These are phyloP conservation scores for Nymphalis c-album DNA, from an alignment of 2,888 invertebrate genomes.

Conservation along the genomic window DNA sequence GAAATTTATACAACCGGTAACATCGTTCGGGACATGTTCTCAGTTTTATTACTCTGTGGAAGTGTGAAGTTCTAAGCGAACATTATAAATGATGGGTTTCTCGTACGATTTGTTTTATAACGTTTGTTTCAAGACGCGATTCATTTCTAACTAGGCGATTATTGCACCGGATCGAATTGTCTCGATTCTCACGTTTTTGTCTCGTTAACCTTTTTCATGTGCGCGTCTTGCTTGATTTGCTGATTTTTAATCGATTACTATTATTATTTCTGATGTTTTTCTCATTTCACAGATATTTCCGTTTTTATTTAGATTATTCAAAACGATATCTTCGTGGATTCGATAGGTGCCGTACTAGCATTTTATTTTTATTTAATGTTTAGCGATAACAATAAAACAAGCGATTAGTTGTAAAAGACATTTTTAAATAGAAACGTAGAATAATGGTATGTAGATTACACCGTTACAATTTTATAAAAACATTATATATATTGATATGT, in stretches of 20 bases:
- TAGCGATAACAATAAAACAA: slow-evolving; percentile 13
- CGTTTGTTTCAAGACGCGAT: slow-evolving; percentile 61
- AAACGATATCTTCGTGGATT: slow-evolving; percentile 11
- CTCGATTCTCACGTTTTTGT: slow-evolving; percentile 78
- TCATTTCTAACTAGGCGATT: slow-evolving; percentile 70
- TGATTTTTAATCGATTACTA: slow-evolving; percentile 63
- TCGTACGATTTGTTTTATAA: slow-evolving; percentile 70
- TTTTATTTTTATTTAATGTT: slow-evolving; percentile 19
- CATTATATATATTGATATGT: slow-evolving; percentile 17
- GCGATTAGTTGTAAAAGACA: slow-evolving; percentile 11
- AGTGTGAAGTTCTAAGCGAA: slow-evolving; percentile 42
- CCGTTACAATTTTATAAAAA: background rate
- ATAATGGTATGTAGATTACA: slow-evolving; percentile 6
- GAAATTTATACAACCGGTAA: slow-evolving; percentile 45
- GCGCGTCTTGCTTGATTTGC: slow-evolving; percentile 56
- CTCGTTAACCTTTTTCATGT: slow-evolving; percentile 62
- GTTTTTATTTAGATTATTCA: slow-evolving; percentile 10
- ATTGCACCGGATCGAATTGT: slow-evolving; percentile 60
- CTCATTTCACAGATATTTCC: slow-evolving; percentile 24
- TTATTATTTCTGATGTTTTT: slow-evolving; percentile 50
- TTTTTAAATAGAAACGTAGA: slow-evolving; percentile 14
- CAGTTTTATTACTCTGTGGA: slow-evolving; percentile 48
- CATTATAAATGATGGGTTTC: slow-evolving; percentile 51
- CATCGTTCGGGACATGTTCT: slow-evolving; percentile 41
- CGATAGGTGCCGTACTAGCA: slow-evolving; percentile 1